A percentile compares a stretch with the other conserved stretches of the same genome.
These are phyloP conservation scores for Psammodynastes pulverulentus DNA, from an alignment of 2,113 vertebrate species.

Conservation along the genomic window DNA sequence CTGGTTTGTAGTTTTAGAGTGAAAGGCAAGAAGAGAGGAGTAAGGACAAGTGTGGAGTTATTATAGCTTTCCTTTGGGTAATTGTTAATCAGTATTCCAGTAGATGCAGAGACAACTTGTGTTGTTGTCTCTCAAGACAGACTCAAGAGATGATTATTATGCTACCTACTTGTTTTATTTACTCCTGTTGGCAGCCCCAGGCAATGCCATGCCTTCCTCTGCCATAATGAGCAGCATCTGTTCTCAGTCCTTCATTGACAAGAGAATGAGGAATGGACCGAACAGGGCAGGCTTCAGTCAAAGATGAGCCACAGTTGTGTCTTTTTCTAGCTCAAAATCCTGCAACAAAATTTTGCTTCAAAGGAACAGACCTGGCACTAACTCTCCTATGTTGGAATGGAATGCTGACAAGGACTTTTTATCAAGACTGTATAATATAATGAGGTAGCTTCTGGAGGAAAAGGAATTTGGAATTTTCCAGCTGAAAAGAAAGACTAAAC, in stretches of 20 bases:
- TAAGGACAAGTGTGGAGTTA: neutral
- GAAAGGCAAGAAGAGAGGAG: neutral
- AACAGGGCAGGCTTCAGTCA: neutral
- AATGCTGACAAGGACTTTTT: neutral
- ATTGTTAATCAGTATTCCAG: too few species aligned
- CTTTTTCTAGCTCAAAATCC: neutral
- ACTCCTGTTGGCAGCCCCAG: neutral
- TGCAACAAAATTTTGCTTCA: neutral
- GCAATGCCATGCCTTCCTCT: neutral
- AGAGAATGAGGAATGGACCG: neutral
- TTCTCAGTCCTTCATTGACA: neutral
- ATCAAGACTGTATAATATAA: neutral
- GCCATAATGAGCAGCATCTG: neutral
- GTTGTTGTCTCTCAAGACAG: neutral
- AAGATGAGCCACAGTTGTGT: neutral
- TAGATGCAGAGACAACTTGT: neutral
- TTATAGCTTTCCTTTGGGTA: too few species aligned
- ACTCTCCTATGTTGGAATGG: neutral
- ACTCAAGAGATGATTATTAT: neutral
- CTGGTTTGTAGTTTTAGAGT: neutral
- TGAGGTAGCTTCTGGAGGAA: neutral
- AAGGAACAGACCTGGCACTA: neutral
- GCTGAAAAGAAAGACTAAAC: neutral
- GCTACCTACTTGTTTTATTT: neutral
- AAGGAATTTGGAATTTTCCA: neutral